Percentiles rank a stretch among this genome's conserved stretches.
phyloP scores from a whole-genome alignment of 2,797 vertebrate species.

The Pantherophis alleghaniensis region DNA sequence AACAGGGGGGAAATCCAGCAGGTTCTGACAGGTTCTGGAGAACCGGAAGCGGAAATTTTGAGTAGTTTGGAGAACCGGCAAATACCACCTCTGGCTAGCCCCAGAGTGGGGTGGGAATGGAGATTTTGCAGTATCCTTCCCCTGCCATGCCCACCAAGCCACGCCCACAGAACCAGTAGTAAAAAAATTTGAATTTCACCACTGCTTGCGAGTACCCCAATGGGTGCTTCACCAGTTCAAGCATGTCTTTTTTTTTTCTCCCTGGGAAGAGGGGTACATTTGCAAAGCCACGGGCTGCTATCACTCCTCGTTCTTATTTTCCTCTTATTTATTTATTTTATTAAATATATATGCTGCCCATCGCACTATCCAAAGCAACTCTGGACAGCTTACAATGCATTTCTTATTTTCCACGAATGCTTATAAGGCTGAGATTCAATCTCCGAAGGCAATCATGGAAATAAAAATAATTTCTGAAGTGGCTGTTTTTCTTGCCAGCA shows the following conservation, averaged over 20 bases:
- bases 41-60: no score
- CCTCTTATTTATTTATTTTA: not conserved
- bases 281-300: not conserved
- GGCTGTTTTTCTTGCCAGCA: not conserved
- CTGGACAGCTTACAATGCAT: not conserved
- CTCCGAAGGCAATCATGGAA: not conserved
- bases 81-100: no score
- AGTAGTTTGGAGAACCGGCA: no score
- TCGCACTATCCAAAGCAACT: not conserved
- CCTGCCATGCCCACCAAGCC: no score
- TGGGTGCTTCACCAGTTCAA: no score
- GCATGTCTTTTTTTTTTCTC: not conserved
- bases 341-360: not conserved
- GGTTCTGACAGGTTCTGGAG: no score
- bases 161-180: no score
- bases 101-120: no score
- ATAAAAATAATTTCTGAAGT: not conserved
- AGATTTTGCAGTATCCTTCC: no score
- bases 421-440: not conserved
- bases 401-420: not conserved
- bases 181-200: no score
- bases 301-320: not conserved
- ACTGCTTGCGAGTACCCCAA: no score
- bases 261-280: not conserved
- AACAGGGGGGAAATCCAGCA: no score